A percentile compares a stretch with the other conserved stretches of the same genome.
These are phyloP conservation scores for Choristoneura fumiferana DNA, from an alignment of 1,140 invertebrate species.

Conservation along the genomic window DNA sequence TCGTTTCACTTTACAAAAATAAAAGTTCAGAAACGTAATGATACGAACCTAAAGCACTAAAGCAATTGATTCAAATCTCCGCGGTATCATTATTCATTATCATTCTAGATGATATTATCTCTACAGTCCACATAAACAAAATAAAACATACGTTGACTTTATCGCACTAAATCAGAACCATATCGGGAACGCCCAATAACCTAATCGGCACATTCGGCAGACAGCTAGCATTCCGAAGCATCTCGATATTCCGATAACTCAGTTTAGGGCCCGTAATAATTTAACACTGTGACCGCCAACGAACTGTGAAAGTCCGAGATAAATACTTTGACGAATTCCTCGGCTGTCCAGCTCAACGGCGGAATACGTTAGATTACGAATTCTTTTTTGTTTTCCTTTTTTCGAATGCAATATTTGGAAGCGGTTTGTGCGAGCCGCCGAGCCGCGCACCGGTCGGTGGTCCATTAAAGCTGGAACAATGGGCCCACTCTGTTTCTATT, in stretches of 20 bases:
- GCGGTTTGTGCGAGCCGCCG: conserved; percentile 65
- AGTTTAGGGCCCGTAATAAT: conserved; percentile 50
- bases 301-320: conserved; percentile 70
- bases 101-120: no score
- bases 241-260: conserved; percentile 56
- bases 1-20: no score
- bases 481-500: conserved; percentile 63
- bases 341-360: conserved; percentile 51
- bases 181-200: conserved; percentile 5
- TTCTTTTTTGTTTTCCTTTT: conserved; percentile 54
- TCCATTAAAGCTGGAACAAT: conserved; percentile 72
- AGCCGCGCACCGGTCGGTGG: conserved; percentile 58
- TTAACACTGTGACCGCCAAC: conserved; percentile 64
- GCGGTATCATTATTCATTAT: no score
- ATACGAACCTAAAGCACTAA: no score
- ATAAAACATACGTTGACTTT: no score
- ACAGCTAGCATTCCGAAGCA: conserved; percentile 26
- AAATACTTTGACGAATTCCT: conserved; percentile 70
- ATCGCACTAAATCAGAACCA: background rate
- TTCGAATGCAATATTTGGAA: conserved; percentile 54
- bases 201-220: conserved; percentile 13
- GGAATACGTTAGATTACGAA: conserved; percentile 37
- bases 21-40: no score
- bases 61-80: no score
- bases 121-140: no score